Evolutionary conservation across 2,888 invertebrate genomes (phyloP).

Genomic region (Chirona hameri): DNA sequence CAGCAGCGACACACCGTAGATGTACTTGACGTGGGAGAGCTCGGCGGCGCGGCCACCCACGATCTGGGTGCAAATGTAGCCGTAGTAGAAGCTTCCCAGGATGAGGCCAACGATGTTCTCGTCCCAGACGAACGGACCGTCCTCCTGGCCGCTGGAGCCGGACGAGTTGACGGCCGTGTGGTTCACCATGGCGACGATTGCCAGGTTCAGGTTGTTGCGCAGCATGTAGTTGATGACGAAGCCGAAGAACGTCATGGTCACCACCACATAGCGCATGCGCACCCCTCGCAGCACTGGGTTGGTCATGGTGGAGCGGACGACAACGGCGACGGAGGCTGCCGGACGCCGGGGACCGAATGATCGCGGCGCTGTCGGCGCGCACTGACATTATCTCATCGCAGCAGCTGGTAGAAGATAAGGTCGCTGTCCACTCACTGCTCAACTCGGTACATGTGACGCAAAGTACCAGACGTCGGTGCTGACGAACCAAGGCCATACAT

Average conservation of each 20-base stretch:
- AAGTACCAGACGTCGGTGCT: too few species aligned
- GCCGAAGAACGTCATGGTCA: not conserved
- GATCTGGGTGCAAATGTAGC: constrained; percentile 47
- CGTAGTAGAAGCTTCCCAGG: constrained; percentile 47
- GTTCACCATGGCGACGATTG: constrained; percentile 4
- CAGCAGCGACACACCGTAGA: constrained; percentile 44
- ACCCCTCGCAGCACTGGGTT: not conserved
- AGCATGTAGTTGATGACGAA: constrained; percentile 23
- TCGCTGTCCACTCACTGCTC: too few species aligned
- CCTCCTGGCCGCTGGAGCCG: not conserved
- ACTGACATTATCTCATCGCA: too few species aligned
- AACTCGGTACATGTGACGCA: too few species aligned
- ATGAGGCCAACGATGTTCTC: constrained; percentile 45
- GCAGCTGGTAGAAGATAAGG: too few species aligned
- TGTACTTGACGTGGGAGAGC: constrained; percentile 49
- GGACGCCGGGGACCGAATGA: too few species aligned
- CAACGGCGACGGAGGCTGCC: too few species aligned
- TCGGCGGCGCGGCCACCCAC: constrained; percentile 49
- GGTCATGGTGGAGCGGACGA: not conserved
- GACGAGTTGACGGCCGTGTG: not conserved
- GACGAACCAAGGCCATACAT: too few species aligned
- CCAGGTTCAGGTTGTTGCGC: constrained; percentile 6
- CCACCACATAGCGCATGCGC: not conserved
- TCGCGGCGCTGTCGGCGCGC: too few species aligned
- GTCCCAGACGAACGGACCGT: constrained; percentile 42